Evolutionary conservation across 2,888 invertebrate genomes (phyloP).

Genomic region (Macrosiphum euphorbiae): DNA sequence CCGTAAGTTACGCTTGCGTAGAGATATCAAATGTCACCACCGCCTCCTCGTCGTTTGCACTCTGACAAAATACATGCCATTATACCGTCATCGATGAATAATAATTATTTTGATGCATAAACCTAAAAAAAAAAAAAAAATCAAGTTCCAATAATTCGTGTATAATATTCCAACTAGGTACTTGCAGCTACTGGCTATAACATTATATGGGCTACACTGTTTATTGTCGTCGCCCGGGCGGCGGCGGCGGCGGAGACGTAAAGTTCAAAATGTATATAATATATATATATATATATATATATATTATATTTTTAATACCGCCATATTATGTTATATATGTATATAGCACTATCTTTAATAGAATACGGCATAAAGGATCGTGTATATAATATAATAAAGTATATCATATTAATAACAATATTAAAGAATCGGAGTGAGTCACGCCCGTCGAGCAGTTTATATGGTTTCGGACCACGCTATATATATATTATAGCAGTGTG

Average conservation of each 20-base stretch:
- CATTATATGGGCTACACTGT: too few species aligned
- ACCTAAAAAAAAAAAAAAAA: neutral
- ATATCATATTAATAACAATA: slow-evolving; percentile 7
- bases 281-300: too few species aligned
- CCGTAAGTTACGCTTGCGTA: neutral
- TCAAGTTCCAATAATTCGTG: neutral
- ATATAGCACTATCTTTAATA: neutral
- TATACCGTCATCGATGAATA: neutral
- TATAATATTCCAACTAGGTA: neutral
- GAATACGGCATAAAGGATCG: neutral
- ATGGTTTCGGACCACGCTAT: slow-evolving; percentile 6
- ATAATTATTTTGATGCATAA: neutral
- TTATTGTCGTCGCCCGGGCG: neutral
- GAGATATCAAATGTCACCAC: neutral
- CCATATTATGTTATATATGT: neutral
- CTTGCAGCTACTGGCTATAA: too few species aligned
- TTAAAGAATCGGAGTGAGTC: slow-evolving; percentile 9
- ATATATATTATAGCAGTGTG: neutral
- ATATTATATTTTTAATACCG: neutral
- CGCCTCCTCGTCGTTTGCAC: neutral
- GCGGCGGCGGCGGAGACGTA: neutral
- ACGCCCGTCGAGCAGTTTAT: neutral
- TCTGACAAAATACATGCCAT: neutral
- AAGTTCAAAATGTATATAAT: neutral
- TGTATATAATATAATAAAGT: neutral